These are phyloP conservation scores for Phengaris alcon DNA, from an alignment of 2,888 invertebrate species.

Conservation along the genomic window DNA sequence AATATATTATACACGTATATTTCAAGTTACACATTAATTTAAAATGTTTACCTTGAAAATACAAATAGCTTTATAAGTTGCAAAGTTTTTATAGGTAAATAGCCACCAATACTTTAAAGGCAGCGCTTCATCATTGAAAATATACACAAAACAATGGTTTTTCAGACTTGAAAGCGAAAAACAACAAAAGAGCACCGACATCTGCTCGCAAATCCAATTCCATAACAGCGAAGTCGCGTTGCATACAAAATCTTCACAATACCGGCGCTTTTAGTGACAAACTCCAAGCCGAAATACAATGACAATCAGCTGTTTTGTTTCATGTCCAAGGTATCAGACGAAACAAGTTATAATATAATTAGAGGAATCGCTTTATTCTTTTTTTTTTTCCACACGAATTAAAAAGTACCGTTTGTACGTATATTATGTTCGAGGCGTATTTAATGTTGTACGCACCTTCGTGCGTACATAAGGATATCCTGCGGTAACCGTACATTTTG, in stretches of 20 bases:
- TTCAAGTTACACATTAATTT: too few relatives aligned
- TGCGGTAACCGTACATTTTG: too few relatives aligned
- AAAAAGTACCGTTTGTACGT: too few relatives aligned
- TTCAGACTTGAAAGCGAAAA: constrained; percentile 25
- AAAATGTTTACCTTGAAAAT: not conserved
- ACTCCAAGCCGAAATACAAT: constrained; percentile 15
- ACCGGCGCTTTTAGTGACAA: constrained; percentile 12
- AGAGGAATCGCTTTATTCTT: not conserved
- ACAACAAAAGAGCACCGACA: constrained; percentile 24
- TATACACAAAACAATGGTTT: constrained; percentile 25
- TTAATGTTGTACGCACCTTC: too few relatives aligned
- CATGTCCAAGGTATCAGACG: constrained; percentile 11
- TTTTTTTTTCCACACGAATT: too few relatives aligned
- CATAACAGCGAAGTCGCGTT: constrained; percentile 20
- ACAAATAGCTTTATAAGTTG: not conserved
- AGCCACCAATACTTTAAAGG: constrained; percentile 3
- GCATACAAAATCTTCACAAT: constrained; percentile 32
- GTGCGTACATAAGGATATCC: too few relatives aligned
- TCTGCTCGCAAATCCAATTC: constrained; percentile 33
- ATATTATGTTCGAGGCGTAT: too few relatives aligned
- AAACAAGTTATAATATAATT: not conserved
- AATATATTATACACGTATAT: too few relatives aligned
- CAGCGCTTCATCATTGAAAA: constrained; percentile 20
- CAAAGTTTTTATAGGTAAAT: not conserved
- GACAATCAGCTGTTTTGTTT: not conserved